A percentile compares a stretch with the other conserved stretches of the same genome.
Conservation (phyloP, 2,797 vertebrate genomes). For the Phalloptychus januarius region DNA sequence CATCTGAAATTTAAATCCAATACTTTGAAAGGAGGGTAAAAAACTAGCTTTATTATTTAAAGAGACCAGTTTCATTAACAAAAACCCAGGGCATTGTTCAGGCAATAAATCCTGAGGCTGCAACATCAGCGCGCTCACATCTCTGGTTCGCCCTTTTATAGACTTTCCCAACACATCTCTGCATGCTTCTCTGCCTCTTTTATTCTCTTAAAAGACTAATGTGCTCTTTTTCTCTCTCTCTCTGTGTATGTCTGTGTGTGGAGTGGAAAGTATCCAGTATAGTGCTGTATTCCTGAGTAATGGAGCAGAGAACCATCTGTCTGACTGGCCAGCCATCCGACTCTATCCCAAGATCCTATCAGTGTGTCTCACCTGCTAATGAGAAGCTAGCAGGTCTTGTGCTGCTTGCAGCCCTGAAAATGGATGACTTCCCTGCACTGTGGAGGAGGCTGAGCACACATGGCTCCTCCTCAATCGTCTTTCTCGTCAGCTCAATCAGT, state of each 20-base stretch:
- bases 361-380: conserved; percentile 61
- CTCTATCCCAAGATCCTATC: conserved; percentile 43
- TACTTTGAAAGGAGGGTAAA: conserved; percentile 21
- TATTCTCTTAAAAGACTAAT: conserved; percentile 46
- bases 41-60: conserved; percentile 46
- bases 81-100: conserved; percentile 34
- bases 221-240: conserved; percentile 33
- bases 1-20: conserved; percentile 55
- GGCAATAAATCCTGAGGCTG: conserved; percentile 38
- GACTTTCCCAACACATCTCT: conserved; percentile 20
- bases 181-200: conserved; percentile 30
- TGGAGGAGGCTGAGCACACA: conserved; percentile 29
- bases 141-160: conserved; percentile 38
- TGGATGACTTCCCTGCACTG: conserved; percentile 48
- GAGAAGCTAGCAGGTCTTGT: conserved; percentile 56
- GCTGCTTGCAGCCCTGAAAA: conserved; percentile 48
- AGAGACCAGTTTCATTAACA: conserved; percentile 57
- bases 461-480: neutral
- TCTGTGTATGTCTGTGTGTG: neutral
- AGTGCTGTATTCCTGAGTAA: conserved; percentile 40
- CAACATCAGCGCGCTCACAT: conserved; percentile 31
- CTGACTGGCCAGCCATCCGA: conserved; percentile 39
- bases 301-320: conserved; percentile 55
- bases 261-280: conserved; percentile 37
- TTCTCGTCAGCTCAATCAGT: neutral